Conservation (phyloP, 2,797 vertebrate species). For the Falco naumanni region DNA sequence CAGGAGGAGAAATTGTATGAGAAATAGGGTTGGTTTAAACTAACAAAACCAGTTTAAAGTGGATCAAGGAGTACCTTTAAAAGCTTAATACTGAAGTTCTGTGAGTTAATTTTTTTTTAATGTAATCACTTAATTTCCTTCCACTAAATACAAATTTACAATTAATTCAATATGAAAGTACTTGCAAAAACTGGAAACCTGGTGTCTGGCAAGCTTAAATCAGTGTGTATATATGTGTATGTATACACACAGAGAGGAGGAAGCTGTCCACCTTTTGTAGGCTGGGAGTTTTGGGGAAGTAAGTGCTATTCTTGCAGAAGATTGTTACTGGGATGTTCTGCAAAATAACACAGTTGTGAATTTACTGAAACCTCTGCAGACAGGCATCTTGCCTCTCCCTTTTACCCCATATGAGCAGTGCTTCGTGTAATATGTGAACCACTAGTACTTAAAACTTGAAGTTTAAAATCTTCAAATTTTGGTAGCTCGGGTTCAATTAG, state of each 20-base stretch:
- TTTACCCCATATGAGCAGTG: neutral
- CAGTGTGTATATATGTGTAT: fast-evolving
- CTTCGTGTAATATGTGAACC: neutral
- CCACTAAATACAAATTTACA: neutral
- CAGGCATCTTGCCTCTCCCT: neutral
- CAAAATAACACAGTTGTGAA: neutral
- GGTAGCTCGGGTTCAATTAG: neutral
- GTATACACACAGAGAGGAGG: neutral
- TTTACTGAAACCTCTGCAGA: neutral
- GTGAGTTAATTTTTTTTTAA: neutral
- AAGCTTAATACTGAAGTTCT: neutral
- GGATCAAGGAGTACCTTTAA: neutral
- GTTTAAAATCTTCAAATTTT: neutral
- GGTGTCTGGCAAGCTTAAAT: neutral
- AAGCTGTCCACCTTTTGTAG: neutral
- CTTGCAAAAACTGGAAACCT: neutral
- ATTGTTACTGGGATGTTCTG: neutral
- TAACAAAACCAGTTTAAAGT: neutral
- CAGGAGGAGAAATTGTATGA: neutral
- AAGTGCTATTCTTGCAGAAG: neutral
- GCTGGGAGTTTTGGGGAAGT: neutral
- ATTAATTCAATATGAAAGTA: neutral
- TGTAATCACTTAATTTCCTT: neutral
- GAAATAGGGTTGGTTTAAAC: neutral
- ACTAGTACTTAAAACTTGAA: neutral